These are phyloP conservation scores for Drosophila bocki DNA, from an alignment of 1,140 invertebrate genomes.

Conservation along the genomic window DNA sequence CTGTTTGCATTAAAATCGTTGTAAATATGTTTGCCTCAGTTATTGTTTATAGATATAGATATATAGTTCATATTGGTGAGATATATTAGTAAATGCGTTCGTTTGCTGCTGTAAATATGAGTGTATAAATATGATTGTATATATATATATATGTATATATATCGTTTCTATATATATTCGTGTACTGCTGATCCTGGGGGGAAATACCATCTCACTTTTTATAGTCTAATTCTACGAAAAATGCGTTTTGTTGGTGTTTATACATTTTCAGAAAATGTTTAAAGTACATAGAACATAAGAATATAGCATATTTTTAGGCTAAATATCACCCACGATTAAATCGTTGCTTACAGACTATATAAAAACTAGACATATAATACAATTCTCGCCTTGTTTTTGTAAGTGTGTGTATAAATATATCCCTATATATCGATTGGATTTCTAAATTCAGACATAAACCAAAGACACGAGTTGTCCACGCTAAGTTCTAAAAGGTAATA, in stretches of 20 bases:
- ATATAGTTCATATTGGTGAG: slow-evolving; percentile 61
- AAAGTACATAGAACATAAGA: slow-evolving; percentile 83
- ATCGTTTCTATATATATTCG: slow-evolving; percentile 46
- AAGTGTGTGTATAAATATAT: slow-evolving; percentile 63
- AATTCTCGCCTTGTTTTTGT: slow-evolving; percentile 49
- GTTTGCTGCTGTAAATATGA: slow-evolving; percentile 66
- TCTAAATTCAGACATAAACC: slow-evolving; percentile 49
- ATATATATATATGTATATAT: slow-evolving; percentile 18
- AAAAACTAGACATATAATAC: slow-evolving; percentile 79
- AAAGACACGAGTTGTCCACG: slow-evolving; percentile 39
- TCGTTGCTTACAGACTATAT: slow-evolving; percentile 80
- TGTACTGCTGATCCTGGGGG: slow-evolving; percentile 52
- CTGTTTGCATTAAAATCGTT: slow-evolving; percentile 72
- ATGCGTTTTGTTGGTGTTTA: slow-evolving; percentile 52
- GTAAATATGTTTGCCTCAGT: slow-evolving; percentile 66
- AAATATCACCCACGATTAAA: slow-evolving; percentile 85
- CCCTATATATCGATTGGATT: slow-evolving; percentile 45
- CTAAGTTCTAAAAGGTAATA: slow-evolving; percentile 34
- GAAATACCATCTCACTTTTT: slow-evolving; percentile 25
- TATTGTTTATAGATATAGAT: slow-evolving; percentile 37
- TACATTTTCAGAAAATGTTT: slow-evolving; percentile 82
- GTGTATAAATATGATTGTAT: slow-evolving; percentile 58
- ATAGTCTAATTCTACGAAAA: slow-evolving; percentile 29
- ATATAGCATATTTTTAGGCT: slow-evolving; percentile 84
- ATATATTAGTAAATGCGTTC: slow-evolving; percentile 54